These are phyloP conservation scores for Vulpes lagopus DNA, from an alignment of 2,113 vertebrate genomes.

Conservation along the genomic window DNA sequence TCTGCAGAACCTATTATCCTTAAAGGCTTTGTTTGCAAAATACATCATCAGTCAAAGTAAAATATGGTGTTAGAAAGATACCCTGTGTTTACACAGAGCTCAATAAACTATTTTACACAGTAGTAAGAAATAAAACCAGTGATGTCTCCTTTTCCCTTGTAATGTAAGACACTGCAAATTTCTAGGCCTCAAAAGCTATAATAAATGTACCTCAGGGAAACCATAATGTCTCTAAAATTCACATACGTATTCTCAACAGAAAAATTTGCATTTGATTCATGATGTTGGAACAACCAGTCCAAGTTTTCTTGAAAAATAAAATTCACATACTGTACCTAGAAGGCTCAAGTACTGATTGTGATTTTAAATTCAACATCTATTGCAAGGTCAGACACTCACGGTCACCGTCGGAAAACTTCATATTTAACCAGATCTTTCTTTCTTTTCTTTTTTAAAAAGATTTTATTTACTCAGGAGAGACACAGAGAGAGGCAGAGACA, in stretches of 20 bases:
- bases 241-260: not conserved
- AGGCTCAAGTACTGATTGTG: not conserved
- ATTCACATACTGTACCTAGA: slow-evolving; percentile 8
- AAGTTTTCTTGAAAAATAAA: slow-evolving; percentile 54
- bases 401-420: too few species aligned
- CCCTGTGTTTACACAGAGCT: slow-evolving; percentile 51
- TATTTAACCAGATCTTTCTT: too few species aligned
- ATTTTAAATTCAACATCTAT: slow-evolving; percentile 6
- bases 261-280: slow-evolving; percentile 57
- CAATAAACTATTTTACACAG: slow-evolving; percentile 67
- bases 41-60: slow-evolving; percentile 66
- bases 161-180: slow-evolving; percentile 16
- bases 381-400: not conserved
- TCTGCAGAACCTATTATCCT: slow-evolving; percentile 59
- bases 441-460: too few species aligned
- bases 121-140: slow-evolving; percentile 58
- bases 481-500: too few species aligned
- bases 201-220: slow-evolving; percentile 23
- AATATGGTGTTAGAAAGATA: slow-evolving; percentile 43
- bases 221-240: slow-evolving; percentile 29
- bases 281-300: slow-evolving; percentile 15
- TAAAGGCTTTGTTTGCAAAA: slow-evolving; percentile 69
- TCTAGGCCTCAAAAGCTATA: slow-evolving; percentile 20
- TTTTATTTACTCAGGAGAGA: too few species aligned
- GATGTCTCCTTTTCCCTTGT: not conserved